Evolutionary conservation across 1,140 invertebrate species (phyloP).

Genomic region (Branchinecta lynchi): DNA sequence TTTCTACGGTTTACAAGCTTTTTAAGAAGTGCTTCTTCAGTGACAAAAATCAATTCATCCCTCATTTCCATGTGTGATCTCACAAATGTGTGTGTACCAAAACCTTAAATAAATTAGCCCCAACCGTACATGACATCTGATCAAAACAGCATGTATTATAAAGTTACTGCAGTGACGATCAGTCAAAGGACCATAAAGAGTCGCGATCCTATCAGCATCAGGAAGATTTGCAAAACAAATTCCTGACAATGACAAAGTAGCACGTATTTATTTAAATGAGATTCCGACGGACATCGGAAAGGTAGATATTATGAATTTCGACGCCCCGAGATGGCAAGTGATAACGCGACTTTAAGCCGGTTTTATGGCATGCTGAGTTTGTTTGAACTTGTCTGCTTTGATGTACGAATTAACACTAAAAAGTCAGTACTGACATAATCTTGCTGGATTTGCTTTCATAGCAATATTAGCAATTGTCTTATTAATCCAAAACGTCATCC

Average conservation of each 20-base stretch:
- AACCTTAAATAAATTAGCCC: neutral
- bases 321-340: conserved; percentile 1
- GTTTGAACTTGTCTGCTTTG: too few relatives aligned
- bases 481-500: too few relatives aligned
- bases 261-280: conserved; percentile 3
- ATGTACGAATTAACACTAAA: too few relatives aligned
- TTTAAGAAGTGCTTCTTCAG: too few relatives aligned
- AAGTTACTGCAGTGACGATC: neutral
- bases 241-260: conserved; percentile 11
- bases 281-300: neutral
- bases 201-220: conserved; percentile 3
- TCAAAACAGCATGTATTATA: conserved; percentile 11
- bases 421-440: too few relatives aligned
- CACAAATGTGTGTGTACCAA: too few relatives aligned
- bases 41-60: too few relatives aligned
- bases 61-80: too few relatives aligned
- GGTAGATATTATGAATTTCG: neutral
- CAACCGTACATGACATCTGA: neutral
- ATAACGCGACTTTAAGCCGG: neutral
- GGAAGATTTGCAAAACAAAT: conserved; percentile 9
- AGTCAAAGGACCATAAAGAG: conserved; percentile 3
- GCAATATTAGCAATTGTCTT: too few relatives aligned
- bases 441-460: too few relatives aligned
- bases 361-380: too few relatives aligned
- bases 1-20: too few relatives aligned